phyloP scores from a whole-genome alignment of 2,113 vertebrate species.

The Anser brachyrhynchus region DNA sequence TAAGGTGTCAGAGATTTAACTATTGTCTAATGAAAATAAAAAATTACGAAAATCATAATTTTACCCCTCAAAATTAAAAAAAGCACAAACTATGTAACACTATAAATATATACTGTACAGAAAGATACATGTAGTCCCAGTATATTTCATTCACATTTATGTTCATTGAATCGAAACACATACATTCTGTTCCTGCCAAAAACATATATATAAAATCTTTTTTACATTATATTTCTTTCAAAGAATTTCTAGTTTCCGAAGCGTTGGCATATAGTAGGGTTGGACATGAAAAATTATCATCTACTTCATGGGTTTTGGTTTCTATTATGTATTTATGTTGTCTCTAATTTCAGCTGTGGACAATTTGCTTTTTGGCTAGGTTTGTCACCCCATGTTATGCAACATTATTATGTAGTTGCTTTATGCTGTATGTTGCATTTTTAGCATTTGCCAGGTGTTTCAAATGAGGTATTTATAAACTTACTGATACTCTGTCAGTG shows the following conservation, averaged over 20 bases:
- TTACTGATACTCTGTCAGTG: not conserved
- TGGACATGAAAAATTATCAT: not conserved
- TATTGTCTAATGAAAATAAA: not conserved
- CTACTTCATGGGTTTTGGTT: not conserved
- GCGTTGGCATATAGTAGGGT: not conserved
- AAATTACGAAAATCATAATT: not conserved
- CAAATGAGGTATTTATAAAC: not conserved
- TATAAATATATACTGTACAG: not conserved
- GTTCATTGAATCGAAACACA: not conserved
- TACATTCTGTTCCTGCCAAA: not conserved
- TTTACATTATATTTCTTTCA: not conserved
- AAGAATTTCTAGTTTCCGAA: not conserved
- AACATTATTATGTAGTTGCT: not conserved
- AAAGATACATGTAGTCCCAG: not conserved
- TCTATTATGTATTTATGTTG: not conserved
- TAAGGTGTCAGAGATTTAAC: not conserved
- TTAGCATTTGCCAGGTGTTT: not conserved
- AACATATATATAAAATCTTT: rapidly evolving
- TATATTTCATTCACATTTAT: not conserved
- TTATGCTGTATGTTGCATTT: not conserved
- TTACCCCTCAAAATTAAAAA: rapidly evolving
- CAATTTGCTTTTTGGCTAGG: not conserved
- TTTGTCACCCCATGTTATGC: not conserved
- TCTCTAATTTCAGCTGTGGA: not conserved
- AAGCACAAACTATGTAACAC: not conserved